These are phyloP conservation scores for Orchesella flavescens DNA, from an alignment of 2,888 invertebrate genomes.

Conservation along the genomic window DNA sequence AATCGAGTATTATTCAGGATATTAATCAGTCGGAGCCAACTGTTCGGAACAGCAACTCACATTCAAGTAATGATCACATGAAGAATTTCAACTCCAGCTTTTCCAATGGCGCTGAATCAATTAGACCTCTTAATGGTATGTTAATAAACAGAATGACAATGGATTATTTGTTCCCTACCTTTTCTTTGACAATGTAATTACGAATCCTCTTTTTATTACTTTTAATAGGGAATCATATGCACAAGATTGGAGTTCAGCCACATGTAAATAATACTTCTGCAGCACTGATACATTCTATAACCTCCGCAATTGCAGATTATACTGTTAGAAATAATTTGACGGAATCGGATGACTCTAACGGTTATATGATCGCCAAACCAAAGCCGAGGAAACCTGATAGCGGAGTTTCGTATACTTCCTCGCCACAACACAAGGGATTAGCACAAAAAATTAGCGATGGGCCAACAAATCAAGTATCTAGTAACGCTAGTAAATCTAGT, in stretches of 20 bases:
- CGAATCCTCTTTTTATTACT: neutral
- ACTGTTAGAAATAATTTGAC: constrained; percentile 22
- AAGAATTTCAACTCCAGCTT: constrained; percentile 22
- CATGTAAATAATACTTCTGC: constrained; percentile 16
- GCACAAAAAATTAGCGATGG: neutral
- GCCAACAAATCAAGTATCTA: constrained; percentile 17
- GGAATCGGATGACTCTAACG: constrained; percentile 29
- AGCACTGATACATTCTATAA: constrained; percentile 27
- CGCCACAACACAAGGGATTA: constrained; percentile 27
- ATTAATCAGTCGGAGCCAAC: neutral
- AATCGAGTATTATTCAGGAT: neutral
- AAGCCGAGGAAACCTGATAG: constrained; percentile 51
- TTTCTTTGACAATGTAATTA: too few species aligned
- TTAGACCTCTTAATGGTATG: constrained; percentile 45
- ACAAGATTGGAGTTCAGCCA: neutral
- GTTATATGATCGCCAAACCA: constrained; percentile 61
- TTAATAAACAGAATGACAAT: neutral
- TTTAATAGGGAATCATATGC: neutral
- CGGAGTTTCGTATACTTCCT: constrained; percentile 10
- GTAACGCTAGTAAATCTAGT: constrained; percentile 44
- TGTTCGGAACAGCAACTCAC: neutral
- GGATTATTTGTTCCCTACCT: too few species aligned
- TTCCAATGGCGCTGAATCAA: constrained; percentile 25
- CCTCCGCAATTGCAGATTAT: constrained; percentile 40
- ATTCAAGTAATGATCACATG: neutral